A percentile compares a stretch with the other conserved stretches of the same genome.
Evolutionary conservation across 35 echinoderm and acorn worm genomes (phyloP).

Genomic region (Eucidaris tribuloides): DNA sequence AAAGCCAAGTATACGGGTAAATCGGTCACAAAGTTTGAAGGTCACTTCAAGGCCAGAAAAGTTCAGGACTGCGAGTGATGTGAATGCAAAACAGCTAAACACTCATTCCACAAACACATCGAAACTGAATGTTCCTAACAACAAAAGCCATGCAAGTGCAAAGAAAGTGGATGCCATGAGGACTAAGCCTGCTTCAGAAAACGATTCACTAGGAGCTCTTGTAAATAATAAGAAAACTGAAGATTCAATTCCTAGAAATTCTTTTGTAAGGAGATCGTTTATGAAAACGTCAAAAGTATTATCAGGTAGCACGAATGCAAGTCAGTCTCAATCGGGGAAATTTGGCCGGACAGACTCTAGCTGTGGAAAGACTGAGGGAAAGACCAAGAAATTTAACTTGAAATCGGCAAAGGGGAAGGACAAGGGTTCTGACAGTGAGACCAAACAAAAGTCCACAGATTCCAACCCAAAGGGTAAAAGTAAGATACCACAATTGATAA

Average conservation of each 20-base stretch:
- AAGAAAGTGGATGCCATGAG: neutral
- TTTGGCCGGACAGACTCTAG: neutral
- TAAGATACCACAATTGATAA: constrained; percentile 41
- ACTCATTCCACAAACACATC: neutral
- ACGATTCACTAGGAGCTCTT: neutral
- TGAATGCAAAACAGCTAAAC: neutral
- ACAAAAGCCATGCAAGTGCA: neutral
- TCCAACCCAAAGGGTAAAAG: constrained; percentile 40
- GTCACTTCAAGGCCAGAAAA: neutral
- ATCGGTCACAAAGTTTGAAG: too few species aligned
- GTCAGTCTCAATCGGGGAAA: neutral
- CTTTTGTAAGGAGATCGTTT: neutral
- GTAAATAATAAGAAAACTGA: neutral
- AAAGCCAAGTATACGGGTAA: too few species aligned
- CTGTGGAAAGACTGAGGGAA: neutral
- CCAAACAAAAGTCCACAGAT: neutral
- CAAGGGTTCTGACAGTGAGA: neutral
- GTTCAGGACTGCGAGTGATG: neutral
- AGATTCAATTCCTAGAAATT: neutral
- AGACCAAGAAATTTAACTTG: neutral
- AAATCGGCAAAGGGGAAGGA: neutral
- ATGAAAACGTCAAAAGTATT: constrained; percentile 11
- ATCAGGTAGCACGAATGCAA: constrained; percentile 3
- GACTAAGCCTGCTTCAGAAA: neutral
- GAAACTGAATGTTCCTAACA: neutral